Base-by-base conservation (phyloP, 2,797 vertebrate species). In the Pseudocheirus occidentalis region DNA sequence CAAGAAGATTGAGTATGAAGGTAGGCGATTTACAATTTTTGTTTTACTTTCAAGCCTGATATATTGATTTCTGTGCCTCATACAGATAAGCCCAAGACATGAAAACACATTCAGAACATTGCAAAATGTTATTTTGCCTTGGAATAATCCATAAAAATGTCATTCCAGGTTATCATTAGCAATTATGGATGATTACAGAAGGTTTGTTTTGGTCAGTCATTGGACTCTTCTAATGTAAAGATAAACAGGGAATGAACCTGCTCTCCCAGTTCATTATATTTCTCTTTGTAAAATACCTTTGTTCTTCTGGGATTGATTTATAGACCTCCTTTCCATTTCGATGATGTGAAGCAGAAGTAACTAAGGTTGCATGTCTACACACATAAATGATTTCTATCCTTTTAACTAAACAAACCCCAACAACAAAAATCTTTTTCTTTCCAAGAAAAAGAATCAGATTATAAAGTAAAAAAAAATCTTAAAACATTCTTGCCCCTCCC, bases 291-390 rank as follows among this genome's bases (percentile, higher is more conserved):
- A 91, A 95, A 92, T 81, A 62, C 57, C 54, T 96, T 96, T 97
- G 95, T 95, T 95, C 59, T 95, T 96, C 55, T 40, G 31, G 59
- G 87, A 97, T 93, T 97, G 90, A 97, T 97, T 98, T 96, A 97
- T 94, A 97, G 94, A 97, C 29, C 4, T 53, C 31, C 4, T 53
- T 98, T 97, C 94, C 93, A 97, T 98, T 96, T 92, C 98, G 98
- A 97, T 96, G 10, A 98, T 91, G 73, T 40, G 95, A 98, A 97
- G 93, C 95, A 97, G 97, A 98, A 98, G 94, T 97, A 98, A 97
- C 96, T 95, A 95, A 97, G 97, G 96, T 96, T 93, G 53, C 29
- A 14, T 92, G 87, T 94, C 95, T 94, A 62, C 54, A 91, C 14
- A 90, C 27, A 96, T 18, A 91, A 40, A 95, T 59, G 89, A 31